phyloP scores from a whole-genome alignment of 2,888 invertebrate species.

The Lochmaea crataegi region DNA sequence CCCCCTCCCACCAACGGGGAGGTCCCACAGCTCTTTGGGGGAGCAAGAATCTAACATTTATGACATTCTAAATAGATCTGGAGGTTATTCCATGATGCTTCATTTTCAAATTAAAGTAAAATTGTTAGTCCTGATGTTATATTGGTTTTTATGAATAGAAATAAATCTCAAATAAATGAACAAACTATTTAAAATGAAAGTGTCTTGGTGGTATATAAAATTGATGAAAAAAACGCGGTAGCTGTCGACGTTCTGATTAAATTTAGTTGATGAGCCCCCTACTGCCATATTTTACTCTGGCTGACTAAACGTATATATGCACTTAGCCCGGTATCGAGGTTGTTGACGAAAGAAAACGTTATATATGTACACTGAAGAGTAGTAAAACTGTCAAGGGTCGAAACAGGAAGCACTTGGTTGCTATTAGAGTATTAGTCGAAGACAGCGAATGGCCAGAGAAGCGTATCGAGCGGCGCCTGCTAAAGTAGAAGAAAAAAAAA shows the following conservation, averaged over 20 bases:
- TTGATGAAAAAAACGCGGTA: neutral
- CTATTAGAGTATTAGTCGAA: slow-evolving; percentile 58
- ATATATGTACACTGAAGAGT: slow-evolving; percentile 56
- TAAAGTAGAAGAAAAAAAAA: slow-evolving; percentile 53
- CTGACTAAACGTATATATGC: slow-evolving; percentile 46
- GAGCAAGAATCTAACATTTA: no score
- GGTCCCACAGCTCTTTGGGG: no score
- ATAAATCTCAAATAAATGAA: neutral
- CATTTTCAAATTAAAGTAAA: no score
- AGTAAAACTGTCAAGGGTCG: slow-evolving; percentile 61
- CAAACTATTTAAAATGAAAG: neutral
- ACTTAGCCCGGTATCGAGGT: slow-evolving; percentile 47
- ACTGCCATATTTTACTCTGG: slow-evolving; percentile 9
- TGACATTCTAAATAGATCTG: no score
- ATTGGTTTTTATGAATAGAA: no score
- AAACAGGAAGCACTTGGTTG: slow-evolving; percentile 60
- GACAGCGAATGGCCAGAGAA: slow-evolving; percentile 58
- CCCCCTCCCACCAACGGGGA: no score
- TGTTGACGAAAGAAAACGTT: slow-evolving; percentile 63
- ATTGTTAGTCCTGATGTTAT: no score
- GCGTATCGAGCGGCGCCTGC: slow-evolving; percentile 54
- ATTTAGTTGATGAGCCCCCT: slow-evolving; percentile 15
- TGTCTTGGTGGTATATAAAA: neutral
- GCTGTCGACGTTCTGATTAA: neutral
- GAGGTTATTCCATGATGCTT: no score